Percentiles rank a stretch among this genome's conserved stretches.
phyloP scores from a whole-genome alignment of 2,888 invertebrate species.

The Cheiracanthium punctorium region DNA sequence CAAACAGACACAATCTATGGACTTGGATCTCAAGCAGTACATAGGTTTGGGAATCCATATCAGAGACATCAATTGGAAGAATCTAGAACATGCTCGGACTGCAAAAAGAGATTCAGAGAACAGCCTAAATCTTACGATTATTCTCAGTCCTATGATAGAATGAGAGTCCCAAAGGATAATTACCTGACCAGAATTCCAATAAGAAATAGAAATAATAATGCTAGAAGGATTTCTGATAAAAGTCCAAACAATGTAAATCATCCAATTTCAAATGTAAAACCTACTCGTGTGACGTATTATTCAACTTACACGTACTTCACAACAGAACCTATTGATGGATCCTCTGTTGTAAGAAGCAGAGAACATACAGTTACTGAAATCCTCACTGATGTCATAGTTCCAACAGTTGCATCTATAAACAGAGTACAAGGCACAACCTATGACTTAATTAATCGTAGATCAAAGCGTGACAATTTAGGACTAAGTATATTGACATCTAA shows the following conservation, averaged over 20 bases:
- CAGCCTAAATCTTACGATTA: background rate
- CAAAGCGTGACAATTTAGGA: background rate
- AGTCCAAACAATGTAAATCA: background rate
- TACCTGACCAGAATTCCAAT: background rate
- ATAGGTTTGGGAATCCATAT: background rate
- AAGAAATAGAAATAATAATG: background rate
- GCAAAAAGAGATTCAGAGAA: background rate
- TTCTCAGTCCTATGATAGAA: background rate
- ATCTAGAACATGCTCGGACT: background rate
- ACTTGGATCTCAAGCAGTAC: background rate
- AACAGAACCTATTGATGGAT: slow-evolving; percentile 52
- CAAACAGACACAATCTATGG: background rate
- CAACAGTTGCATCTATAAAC: slow-evolving; percentile 14
- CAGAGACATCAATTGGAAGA: background rate
- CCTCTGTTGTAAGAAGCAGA: slow-evolving; percentile 44
- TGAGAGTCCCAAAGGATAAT: background rate
- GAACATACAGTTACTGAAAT: slow-evolving; percentile 53
- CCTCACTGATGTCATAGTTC: slow-evolving; percentile 20
- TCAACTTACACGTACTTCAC: slow-evolving; percentile 69
- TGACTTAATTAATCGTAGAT: background rate
- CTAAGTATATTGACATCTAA: too few species aligned
- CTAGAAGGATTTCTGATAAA: background rate
- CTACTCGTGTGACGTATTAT: slow-evolving; percentile 68
- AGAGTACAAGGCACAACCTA: background rate
- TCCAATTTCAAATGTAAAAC: slow-evolving; percentile 13